These are phyloP conservation scores for Lepidotrigona ventralis DNA, from an alignment of 1,140 invertebrate genomes.

Conservation along the genomic window DNA sequence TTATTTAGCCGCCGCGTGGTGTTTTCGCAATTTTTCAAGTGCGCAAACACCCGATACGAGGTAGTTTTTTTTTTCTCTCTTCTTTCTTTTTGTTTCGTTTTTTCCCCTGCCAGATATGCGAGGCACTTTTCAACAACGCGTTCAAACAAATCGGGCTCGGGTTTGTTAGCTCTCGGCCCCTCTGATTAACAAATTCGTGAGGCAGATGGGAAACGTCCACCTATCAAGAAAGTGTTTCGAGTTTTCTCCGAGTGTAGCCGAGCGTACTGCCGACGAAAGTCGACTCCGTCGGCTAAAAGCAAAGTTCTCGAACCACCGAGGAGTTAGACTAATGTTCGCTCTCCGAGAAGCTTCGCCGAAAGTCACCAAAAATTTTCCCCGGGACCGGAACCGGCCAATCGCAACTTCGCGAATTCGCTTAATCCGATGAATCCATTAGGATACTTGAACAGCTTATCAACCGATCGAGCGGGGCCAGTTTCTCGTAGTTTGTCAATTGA, in stretches of 20 bases:
- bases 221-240: constrained; percentile 49
- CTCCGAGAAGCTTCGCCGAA: constrained; percentile 28
- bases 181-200: constrained; percentile 39
- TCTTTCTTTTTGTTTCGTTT: too few species aligned
- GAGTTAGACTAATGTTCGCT: constrained; percentile 58
- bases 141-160: neutral
- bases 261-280: constrained; percentile 43
- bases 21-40: neutral
- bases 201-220: constrained; percentile 28
- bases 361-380: constrained; percentile 48
- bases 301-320: constrained; percentile 54
- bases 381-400: neutral
- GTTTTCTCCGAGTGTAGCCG: constrained; percentile 33
- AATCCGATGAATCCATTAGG: constrained; percentile 5
- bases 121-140: neutral
- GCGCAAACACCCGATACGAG: neutral
- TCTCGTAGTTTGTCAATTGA: neutral
- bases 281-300: constrained; percentile 52
- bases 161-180: constrained; percentile 1
- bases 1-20: neutral
- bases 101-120: neutral
- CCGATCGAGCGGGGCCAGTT: neutral
- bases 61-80: too few species aligned
- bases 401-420: constrained; percentile 16
- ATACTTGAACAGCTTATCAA: neutral